Base-by-base conservation (phyloP, 2,888 invertebrate genomes). In the Cataglyphis livida region DNA sequence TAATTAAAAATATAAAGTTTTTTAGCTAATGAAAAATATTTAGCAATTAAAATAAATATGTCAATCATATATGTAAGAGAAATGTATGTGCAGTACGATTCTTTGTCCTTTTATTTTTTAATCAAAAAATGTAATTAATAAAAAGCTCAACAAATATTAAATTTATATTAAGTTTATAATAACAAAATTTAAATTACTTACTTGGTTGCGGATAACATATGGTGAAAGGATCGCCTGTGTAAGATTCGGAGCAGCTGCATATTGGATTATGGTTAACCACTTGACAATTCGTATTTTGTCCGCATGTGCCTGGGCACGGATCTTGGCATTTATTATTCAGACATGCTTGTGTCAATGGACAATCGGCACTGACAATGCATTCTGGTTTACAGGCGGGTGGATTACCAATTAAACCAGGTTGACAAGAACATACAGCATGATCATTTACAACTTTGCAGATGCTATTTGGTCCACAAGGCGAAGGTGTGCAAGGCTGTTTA, bases 211-310 rank as follows among this genome's bases (percentile, higher is more conserved):
- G 91, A 88, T 95, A 94, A 91, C 96, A 96, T 75, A 94, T 94
- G 62, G 95, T 96, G 92, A 98, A 97, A 3, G 98, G 97, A 95
- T 98, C 97, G n/a, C 98, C 98, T 18, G 97, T 97, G 91, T 96
- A 96, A 74, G 96, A 96, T 21, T 96, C 95, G 85, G 96, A 96
- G 93, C 98, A 98, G 28, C 96, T 96, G 93, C 98, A 98, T 87
- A 97, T 96, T 1, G 98, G 98, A 92, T 97, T 97, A 92, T 98
- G 98, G 91, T 97, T 97, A 85, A 97, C 96, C 32, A 98, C 98
- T 94, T 97, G 96, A 90, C 98, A 98, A 79, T 96, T 96, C 12
- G 98, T 97, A 91, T 97, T 97, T 88, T 96, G 96, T 25, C 97
- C 98, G 91, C 98, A 98, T 62, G 97, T 96, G 70, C 97, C 97